Evolutionary conservation across 2,797 vertebrate genomes (phyloP).

Genomic region (Anguilla marmorata): DNA sequence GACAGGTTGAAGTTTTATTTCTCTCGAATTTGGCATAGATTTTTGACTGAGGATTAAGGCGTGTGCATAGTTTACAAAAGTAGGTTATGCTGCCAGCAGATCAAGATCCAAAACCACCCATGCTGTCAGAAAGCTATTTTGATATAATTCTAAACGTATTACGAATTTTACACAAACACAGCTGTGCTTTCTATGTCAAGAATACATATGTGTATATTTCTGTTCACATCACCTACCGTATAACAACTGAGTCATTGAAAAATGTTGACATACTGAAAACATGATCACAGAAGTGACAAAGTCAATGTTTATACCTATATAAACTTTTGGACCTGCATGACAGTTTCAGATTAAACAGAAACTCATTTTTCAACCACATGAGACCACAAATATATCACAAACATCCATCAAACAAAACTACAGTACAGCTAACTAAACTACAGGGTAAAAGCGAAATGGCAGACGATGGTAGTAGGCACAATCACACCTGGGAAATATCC

Average conservation of each 20-base stretch:
- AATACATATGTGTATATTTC: neutral
- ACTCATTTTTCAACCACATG: conserved; percentile 18
- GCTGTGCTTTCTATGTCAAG: too few relatives aligned
- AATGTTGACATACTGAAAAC: neutral
- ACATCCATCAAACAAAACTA: conserved; percentile 6
- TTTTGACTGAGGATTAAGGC: neutral
- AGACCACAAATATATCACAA: neutral
- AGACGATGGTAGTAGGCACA: neutral
- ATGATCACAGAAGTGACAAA: neutral
- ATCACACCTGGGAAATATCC: neutral
- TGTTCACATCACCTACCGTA: neutral
- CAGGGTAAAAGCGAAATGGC: neutral
- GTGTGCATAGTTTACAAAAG: neutral
- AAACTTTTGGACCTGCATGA: neutral
- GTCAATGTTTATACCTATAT: neutral
- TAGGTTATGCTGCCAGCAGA: neutral
- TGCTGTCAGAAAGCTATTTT: neutral
- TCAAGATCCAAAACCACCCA: neutral
- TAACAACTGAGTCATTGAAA: neutral
- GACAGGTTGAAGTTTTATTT: neutral
- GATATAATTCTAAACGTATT: neutral
- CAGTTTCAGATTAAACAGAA: neutral
- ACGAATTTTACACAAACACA: neutral
- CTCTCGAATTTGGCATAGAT: neutral
- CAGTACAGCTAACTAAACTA: neutral